phyloP scores from a whole-genome alignment of 2,797 vertebrate species.

The Pygocentrus nattereri region DNA sequence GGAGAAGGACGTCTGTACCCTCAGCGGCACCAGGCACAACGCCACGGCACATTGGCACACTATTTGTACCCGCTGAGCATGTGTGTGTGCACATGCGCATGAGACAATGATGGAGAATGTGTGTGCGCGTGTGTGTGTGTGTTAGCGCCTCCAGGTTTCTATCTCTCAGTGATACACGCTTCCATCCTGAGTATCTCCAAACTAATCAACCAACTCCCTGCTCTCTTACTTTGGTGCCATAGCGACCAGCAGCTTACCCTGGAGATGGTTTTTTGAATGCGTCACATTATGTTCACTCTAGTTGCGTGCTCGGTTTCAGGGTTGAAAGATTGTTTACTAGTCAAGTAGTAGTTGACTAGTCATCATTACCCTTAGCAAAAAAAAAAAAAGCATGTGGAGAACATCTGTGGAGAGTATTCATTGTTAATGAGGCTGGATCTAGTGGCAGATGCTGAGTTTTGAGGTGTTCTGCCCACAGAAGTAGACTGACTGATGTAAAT shows the following conservation, averaged over 20 bases:
- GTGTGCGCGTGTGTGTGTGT: background rate
- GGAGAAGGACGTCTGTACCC: background rate
- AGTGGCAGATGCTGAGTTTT: too few species aligned
- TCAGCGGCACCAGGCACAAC: background rate
- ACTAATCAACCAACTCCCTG: slow-evolving; percentile 31
- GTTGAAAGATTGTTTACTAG: background rate
- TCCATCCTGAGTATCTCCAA: slow-evolving; percentile 37
- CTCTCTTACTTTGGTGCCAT: slow-evolving; percentile 1
- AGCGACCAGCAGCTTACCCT: slow-evolving; percentile 10
- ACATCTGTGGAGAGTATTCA: too few species aligned
- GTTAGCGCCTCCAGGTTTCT: slow-evolving; percentile 12
- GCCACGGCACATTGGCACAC: slow-evolving; percentile 7
- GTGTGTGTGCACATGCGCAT: background rate
- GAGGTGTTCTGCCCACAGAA: too few species aligned
- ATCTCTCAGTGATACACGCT: slow-evolving; percentile 16
- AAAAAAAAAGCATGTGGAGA: too few species aligned
- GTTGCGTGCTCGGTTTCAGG: slow-evolving; percentile 6
- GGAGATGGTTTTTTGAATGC: slow-evolving; percentile 9
- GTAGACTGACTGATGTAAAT: too few species aligned
- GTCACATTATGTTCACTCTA: slow-evolving; percentile 15
- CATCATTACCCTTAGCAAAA: too few species aligned
- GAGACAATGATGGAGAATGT: background rate
- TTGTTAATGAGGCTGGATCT: too few species aligned
- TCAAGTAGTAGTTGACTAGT: too few species aligned
- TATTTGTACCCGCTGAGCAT: background rate